phyloP scores from a whole-genome alignment of 1,140 invertebrate genomes.

The Calosoma granatense region DNA sequence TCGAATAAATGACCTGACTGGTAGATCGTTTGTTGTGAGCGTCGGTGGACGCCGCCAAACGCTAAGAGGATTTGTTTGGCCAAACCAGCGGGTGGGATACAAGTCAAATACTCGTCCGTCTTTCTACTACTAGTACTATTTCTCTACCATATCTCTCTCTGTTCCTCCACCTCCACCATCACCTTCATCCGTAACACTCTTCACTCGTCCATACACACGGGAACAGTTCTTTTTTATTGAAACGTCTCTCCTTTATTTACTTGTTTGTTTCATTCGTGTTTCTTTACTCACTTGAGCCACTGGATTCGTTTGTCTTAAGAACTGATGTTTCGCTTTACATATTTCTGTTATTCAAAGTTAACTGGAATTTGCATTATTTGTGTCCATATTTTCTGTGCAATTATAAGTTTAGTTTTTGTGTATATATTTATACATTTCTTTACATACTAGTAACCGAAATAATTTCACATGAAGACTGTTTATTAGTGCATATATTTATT shows the following conservation, averaged over 20 bases:
- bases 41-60: neutral
- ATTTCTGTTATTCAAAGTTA: no score
- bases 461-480: no score
- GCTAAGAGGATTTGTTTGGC: neutral
- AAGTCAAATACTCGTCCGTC: neutral
- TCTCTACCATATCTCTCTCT: neutral
- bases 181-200: no score
- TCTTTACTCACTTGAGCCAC: no score
- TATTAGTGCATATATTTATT: no score
- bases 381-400: no score
- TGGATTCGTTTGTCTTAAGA: neutral
- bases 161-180: neutral
- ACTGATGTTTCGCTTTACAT: no score
- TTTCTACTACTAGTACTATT: neutral
- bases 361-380: no score
- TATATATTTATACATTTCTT: no score
- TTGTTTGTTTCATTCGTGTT: no score
- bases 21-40: slow-evolving; percentile 2
- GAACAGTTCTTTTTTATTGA: slow-evolving; percentile 5
- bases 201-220: neutral
- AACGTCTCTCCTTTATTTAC: neutral
- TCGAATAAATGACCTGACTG: slow-evolving; percentile 7
- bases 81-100: neutral
- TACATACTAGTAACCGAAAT: no score
- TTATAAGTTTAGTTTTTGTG: no score